Base-by-base conservation (phyloP, 2,113 vertebrate species). In the Meleagris gallopavo region DNA sequence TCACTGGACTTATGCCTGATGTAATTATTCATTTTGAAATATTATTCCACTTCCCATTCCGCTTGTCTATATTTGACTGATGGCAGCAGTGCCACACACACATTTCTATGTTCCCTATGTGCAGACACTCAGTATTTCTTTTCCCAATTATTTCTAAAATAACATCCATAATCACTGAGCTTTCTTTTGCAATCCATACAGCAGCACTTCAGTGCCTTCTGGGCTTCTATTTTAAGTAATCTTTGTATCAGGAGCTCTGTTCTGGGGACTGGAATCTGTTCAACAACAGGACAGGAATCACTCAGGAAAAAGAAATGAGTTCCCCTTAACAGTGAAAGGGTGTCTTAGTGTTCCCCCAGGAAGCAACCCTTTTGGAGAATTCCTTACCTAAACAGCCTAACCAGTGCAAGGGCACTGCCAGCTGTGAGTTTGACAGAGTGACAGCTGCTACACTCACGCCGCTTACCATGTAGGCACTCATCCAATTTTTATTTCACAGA, bases 21-120 rank as follows among this genome's bases (percentile, higher is more conserved):
- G 76, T 45, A 94, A 85, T 95, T 95, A 96, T 72, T 97, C 58
- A 95, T 94, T 94, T 88, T 95, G 95, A 96, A 93, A 83, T 84
- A 96, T 95, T 96, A 96, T 83, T 95, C 94, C 46, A 77, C 36
- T 76, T 92, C 77, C 91, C 72, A 88, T 94, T 93, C 43, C 41
- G 83, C 60, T 94, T 86, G 89, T 95, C 88, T 95, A 30, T 95
- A 94, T 83, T 95, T 95, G 93, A 95, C 87, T 93, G 93, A 92
- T 83, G 78, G 72, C 67, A 94, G 73, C 72, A 69, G 57, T 3
- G 9, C 85, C 72, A 81, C 83, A 88, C 83, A 88, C 72, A 81
- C 41, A 74, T 21, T 91, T 95, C 71, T 65, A 71, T 89, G 89
- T 38, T 66, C 75, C 61, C 16, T 43, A 5, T 57, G 69, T n/a